Conservation (phyloP, 2,113 vertebrate genomes). For the Heterotilapia buettikoferi region DNA sequence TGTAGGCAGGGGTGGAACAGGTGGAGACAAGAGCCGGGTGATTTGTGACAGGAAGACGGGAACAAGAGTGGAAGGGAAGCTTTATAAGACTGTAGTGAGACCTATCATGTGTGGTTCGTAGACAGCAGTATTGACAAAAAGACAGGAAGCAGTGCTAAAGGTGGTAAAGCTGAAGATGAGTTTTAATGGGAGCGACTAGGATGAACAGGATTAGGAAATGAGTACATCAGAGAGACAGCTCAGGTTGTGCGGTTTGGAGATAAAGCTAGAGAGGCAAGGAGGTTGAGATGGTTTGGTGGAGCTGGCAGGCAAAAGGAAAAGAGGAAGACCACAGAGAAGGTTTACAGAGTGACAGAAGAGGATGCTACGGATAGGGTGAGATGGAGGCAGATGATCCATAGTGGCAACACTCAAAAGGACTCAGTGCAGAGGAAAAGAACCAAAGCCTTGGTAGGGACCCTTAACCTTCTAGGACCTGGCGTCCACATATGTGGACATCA, state of each 20-base stretch:
- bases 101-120: fast-evolving
- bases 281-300: background rate
- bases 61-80: fast-evolving
- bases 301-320: background rate
- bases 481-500: no score
- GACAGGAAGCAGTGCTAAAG: background rate
- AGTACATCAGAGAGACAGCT: background rate
- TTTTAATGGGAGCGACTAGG: background rate
- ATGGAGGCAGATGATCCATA: background rate
- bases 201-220: background rate
- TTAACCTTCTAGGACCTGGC: background rate
- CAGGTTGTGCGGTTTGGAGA: background rate
- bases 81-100: background rate
- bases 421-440: background rate
- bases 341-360: background rate
- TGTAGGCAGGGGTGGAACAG: background rate
- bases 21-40: fast-evolving
- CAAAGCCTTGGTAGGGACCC: background rate
- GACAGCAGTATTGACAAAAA: background rate
- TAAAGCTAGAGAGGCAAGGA: background rate
- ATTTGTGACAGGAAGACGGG: fast-evolving
- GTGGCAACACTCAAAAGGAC: background rate
- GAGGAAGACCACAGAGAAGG: background rate
- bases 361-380: fast-evolving
- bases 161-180: background rate